These are phyloP conservation scores for Papilio aristodemus DNA, from an alignment of 1,140 invertebrate species.

Conservation along the genomic window DNA sequence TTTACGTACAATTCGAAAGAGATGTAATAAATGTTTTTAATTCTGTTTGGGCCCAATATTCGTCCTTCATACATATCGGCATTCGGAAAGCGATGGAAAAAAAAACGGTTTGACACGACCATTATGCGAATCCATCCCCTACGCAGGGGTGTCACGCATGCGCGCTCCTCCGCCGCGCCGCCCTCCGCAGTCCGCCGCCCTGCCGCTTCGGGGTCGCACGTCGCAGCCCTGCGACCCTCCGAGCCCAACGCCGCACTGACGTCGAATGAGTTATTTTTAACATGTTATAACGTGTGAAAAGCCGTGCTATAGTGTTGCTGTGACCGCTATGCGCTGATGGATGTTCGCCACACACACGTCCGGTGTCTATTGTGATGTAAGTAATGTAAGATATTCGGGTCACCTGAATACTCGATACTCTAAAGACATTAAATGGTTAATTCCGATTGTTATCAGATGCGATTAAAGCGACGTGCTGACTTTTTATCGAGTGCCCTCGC, in stretches of 20 bases:
- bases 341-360: not conserved
- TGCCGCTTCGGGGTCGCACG: conserved; percentile 46
- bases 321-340: conserved; percentile 39
- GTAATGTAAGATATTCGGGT: conserved; percentile 19
- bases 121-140: conserved; percentile 69
- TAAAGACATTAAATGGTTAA: conserved; percentile 9
- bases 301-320: conserved; percentile 44
- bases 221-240: conserved; percentile 38
- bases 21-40: conserved; percentile 4
- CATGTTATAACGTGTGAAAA: conserved; percentile 42
- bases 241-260: conserved; percentile 55
- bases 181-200: conserved; percentile 60
- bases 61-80: conserved; percentile 46
- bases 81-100: conserved; percentile 49
- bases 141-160: conserved; percentile 57
- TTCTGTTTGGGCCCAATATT: conserved; percentile 11
- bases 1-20: not conserved
- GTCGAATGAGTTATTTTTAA: conserved; percentile 48
- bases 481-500: not conserved
- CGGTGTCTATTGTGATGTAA: conserved; percentile 24
- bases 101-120: conserved; percentile 62
- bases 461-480: conserved; percentile 16
- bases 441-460: conserved; percentile 6
- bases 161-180: conserved; percentile 51
- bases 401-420: conserved; percentile 18